phyloP scores from a whole-genome alignment of 1,140 invertebrate genomes.

The Charaxes varanes region DNA sequence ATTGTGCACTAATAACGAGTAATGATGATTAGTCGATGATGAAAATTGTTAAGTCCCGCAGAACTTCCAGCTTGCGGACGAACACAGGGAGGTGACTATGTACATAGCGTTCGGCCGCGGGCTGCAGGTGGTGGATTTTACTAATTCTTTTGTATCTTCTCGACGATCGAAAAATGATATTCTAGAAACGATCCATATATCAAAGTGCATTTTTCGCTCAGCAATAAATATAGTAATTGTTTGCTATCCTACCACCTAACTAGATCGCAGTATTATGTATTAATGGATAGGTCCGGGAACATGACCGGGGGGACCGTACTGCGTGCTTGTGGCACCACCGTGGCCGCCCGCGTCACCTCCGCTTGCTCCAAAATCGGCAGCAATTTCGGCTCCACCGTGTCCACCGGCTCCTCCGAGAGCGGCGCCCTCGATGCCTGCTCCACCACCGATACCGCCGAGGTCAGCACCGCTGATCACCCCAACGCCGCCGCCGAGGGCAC shows the following conservation, averaged over 20 bases:
- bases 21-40: constrained; percentile 47
- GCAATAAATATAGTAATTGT: constrained; percentile 40
- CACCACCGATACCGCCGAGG: constrained; percentile 30
- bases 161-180: neutral
- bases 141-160: neutral
- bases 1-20: constrained; percentile 70
- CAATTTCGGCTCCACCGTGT: constrained; percentile 44
- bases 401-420: constrained; percentile 23
- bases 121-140: constrained; percentile 14
- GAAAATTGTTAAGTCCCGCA: constrained; percentile 11
- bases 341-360: constrained; percentile 37
- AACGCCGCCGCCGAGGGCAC: constrained; percentile 27
- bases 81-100: constrained; percentile 48
- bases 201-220: constrained; percentile 24
- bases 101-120: constrained; percentile 43
- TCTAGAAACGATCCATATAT: neutral
- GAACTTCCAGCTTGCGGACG: constrained; percentile 26
- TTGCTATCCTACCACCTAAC: constrained; percentile 37
- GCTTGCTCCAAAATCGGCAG: constrained; percentile 43
- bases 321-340: constrained; percentile 50
- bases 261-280: constrained; percentile 23
- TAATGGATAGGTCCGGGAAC: constrained; percentile 62
- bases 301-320: constrained; percentile 62
- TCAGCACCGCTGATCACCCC: constrained; percentile 44
- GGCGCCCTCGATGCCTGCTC: constrained; percentile 27